These are phyloP conservation scores for Yponomeuta cagnagella DNA, from an alignment of 2,888 invertebrate genomes.

Conservation along the genomic window DNA sequence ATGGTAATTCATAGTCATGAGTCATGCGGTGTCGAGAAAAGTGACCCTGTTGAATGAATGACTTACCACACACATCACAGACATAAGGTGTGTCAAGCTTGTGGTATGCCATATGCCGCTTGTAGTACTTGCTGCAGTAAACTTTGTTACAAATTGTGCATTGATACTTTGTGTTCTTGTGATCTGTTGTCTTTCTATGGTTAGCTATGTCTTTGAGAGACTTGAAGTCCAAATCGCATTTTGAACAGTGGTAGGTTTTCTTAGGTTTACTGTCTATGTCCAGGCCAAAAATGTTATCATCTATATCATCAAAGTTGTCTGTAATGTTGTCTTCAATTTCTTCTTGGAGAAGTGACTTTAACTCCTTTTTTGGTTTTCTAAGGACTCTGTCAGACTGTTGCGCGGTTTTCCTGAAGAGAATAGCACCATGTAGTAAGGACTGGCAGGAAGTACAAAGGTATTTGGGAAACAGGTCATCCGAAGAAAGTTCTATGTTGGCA, in stretches of 20 bases:
- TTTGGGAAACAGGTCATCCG: slow-evolving; percentile 50
- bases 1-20: slow-evolving; percentile 55
- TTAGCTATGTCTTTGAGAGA: slow-evolving; percentile 43
- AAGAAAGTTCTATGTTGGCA: slow-evolving; percentile 40
- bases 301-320: slow-evolving; percentile 21
- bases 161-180: slow-evolving; percentile 43
- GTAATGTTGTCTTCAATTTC: slow-evolving; percentile 8
- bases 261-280: slow-evolving; percentile 22
- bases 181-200: slow-evolving; percentile 48
- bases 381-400: slow-evolving; percentile 44
- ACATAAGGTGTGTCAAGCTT: slow-evolving; percentile 37
- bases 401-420: slow-evolving; percentile 56
- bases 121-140: slow-evolving; percentile 46
- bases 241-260: slow-evolving; percentile 38
- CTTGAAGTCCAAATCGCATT: slow-evolving; percentile 47
- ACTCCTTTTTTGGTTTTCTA: slow-evolving; percentile 28
- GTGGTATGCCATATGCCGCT: slow-evolving; percentile 49
- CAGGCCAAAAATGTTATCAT: slow-evolving; percentile 14
- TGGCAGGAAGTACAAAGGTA: slow-evolving; percentile 49
- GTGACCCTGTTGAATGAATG: slow-evolving; percentile 42
- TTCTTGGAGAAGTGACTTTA: not conserved
- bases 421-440: slow-evolving; percentile 48
- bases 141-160: slow-evolving; percentile 55
- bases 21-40: slow-evolving; percentile 53
- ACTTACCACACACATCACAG: slow-evolving; percentile 64